Base-by-base conservation (phyloP, 2,113 vertebrate species). In the Nothocercus nigrocapillus region DNA sequence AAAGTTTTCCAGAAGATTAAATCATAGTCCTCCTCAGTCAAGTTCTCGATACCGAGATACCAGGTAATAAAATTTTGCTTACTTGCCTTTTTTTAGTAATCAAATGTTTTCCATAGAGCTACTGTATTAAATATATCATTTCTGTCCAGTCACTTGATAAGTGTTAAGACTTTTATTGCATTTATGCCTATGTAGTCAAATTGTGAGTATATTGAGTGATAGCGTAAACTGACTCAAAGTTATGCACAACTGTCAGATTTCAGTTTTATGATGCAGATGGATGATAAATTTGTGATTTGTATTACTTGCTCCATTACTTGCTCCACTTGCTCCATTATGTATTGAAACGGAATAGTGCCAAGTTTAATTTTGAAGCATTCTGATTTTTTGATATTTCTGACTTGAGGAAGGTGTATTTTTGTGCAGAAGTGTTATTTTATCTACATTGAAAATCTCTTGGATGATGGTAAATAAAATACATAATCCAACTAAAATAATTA, bases 31-130 rank as follows among this genome's bases (percentile, higher is more conserved):
- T 95, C 98, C 98, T 22, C 99, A 98, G 74, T 98, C 98, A 85
- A 99, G 98, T 96, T 99, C 99, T 79, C 98, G 99, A 40, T 99
- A 99, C 96, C 98, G 99, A 98, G 99, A 99, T 84, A 97, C 97
- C 96, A 99, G 99, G 99, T 99, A 82, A 72, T 64, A 49, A 63
- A 63, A 6, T 36, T 85, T 63, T 88, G 5, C 19, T 75, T 81
- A n/a, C 2, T 73, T 63, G 30, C 53, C 21, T 69, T 79, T 3
- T 59, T 38, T 79, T 30, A 56, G 12, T 54, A 40, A 25, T 80
- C 6, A 27, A 3, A 63, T 34, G 36, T 36, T 36, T 36, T 36
- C 36, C 36, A 36, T 36, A 36, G 36, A 36, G 27, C 72, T 84
- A 38, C 4, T 81, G 16, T 76, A 45, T 75, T n/a, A 36, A 86